phyloP scores from a whole-genome alignment of 2,113 vertebrate genomes.

The Eulemur rufifrons region DNA sequence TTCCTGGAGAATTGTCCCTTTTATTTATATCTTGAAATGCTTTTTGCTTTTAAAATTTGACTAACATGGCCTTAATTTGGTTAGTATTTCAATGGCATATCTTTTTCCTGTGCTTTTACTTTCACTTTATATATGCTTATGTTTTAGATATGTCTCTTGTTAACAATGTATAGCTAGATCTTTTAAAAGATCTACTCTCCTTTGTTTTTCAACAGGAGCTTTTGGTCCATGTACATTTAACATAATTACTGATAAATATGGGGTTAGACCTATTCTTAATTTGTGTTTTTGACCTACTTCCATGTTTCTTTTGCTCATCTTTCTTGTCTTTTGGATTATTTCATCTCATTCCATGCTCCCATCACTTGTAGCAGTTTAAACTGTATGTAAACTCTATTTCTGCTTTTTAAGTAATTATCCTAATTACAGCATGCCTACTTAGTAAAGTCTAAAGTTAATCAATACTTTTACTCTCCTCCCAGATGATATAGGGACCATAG shows the following conservation, averaged over 20 bases:
- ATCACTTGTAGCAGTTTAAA: neutral
- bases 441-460: neutral
- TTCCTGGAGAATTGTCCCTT: neutral
- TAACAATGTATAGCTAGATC: neutral
- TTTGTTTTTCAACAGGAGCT: neutral
- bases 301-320: neutral
- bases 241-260: neutral
- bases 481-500: neutral
- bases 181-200: too few relatives aligned
- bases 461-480: neutral
- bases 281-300: neutral
- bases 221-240: neutral
- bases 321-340: neutral
- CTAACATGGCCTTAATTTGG: neutral
- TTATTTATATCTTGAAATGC: neutral
- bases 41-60: neutral
- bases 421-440: neutral
- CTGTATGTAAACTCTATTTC: neutral
- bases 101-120: neutral
- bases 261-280: neutral
- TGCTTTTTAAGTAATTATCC: neutral
- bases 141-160: slow-evolving; percentile 1
- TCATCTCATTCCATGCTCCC: neutral
- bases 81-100: neutral
- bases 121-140: neutral